These are phyloP conservation scores for Orchestes rusci DNA, from an alignment of 2,888 invertebrate genomes.

Conservation along the genomic window DNA sequence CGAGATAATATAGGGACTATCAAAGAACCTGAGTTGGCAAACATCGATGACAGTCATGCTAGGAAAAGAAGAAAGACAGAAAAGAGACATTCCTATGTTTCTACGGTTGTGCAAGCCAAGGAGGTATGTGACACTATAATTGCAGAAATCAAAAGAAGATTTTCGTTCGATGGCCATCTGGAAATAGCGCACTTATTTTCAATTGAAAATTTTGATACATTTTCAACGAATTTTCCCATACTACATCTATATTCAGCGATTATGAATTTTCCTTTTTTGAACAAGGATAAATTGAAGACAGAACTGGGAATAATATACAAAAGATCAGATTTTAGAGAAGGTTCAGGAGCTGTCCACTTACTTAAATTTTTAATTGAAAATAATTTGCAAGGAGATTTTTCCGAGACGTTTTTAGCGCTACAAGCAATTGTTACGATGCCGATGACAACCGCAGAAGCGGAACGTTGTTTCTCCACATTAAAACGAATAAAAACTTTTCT, in stretches of 20 bases:
- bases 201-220: conserved; percentile 24
- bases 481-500: conserved; percentile 31
- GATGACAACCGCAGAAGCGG: conserved; percentile 30
- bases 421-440: conserved; percentile 30
- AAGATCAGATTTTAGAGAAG: too few relatives aligned
- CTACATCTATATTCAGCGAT: conserved; percentile 11
- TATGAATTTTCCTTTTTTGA: conserved; percentile 23
- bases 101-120: not conserved
- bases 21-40: too few relatives aligned
- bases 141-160: conserved; percentile 26
- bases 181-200: conserved; percentile 28
- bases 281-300: conserved; percentile 27
- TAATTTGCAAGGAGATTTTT: conserved; percentile 26
- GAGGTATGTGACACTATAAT: conserved; percentile 31
- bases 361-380: conserved; percentile 23
- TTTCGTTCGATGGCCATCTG: conserved; percentile 30
- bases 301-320: conserved; percentile 25
- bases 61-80: too few relatives aligned
- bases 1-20: conserved; percentile 17
- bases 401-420: conserved; percentile 29
- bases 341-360: conserved; percentile 25
- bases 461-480: conserved; percentile 23
- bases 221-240: conserved; percentile 15
- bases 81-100: too few relatives aligned
- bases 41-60: too few relatives aligned